Percentiles rank a stretch among this genome's conserved stretches.
These are phyloP conservation scores for Percopsis transmontana DNA, from an alignment of 2,113 vertebrate species.

Conservation along the genomic window DNA sequence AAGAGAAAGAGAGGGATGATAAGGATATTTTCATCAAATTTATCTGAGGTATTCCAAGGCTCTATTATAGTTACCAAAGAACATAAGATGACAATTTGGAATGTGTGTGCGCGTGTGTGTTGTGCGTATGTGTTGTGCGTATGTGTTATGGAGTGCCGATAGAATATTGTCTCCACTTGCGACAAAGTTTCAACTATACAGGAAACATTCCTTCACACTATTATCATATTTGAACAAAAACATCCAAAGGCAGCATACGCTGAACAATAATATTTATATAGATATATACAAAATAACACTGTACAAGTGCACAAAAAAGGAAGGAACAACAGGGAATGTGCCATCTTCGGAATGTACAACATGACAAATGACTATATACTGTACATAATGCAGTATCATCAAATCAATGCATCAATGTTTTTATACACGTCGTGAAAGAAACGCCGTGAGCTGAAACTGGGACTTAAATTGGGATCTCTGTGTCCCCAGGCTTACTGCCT, in stretches of 20 bases:
- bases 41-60: slow-evolving; percentile 67
- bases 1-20: slow-evolving; percentile 35
- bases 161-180: slow-evolving; percentile 5
- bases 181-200: slow-evolving; percentile 16
- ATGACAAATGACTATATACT: not conserved
- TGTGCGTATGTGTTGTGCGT: slow-evolving; percentile 1
- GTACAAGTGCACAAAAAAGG: slow-evolving; percentile 65
- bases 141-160: slow-evolving; percentile 9
- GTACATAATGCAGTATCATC: too few relatives aligned
- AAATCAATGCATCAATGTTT: too few relatives aligned
- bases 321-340: slow-evolving; percentile 28
- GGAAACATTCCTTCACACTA: not conserved
- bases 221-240: slow-evolving; percentile 35
- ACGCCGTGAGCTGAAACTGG: too few relatives aligned
- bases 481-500: slow-evolving; percentile 40
- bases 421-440: too few relatives aligned
- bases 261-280: slow-evolving; percentile 69
- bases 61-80: slow-evolving; percentile 1
- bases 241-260: slow-evolving; percentile 24
- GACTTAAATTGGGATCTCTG: too few relatives aligned
- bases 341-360: slow-evolving; percentile 21
- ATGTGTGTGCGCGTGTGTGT: not conserved
- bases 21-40: slow-evolving; percentile 68
- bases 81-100: slow-evolving; percentile 26
- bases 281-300: slow-evolving; percentile 75